phyloP scores from a whole-genome alignment of 1,140 invertebrate genomes.

The Arctopsyche grandis region DNA sequence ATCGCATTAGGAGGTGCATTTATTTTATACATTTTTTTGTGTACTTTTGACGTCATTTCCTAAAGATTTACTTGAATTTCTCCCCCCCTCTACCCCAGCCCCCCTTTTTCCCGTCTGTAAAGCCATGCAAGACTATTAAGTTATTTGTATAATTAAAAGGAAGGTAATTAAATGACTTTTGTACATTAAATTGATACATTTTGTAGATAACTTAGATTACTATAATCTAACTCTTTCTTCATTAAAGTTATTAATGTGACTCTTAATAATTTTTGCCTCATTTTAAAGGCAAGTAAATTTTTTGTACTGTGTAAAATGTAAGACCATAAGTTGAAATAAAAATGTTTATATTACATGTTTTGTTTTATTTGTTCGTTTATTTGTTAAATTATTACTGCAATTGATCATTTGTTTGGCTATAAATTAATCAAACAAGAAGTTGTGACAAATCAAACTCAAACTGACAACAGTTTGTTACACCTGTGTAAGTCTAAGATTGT shows the following conservation, averaged over 20 bases:
- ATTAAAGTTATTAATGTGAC: constrained; percentile 50
- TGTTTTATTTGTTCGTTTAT: no score
- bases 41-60: background rate
- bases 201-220: constrained; percentile 53
- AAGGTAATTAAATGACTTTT: constrained; percentile 41
- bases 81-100: constrained; percentile 23
- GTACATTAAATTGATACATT: constrained; percentile 44
- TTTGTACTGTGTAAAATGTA: constrained; percentile 71
- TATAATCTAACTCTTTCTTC: constrained; percentile 47
- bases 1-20: constrained; percentile 55
- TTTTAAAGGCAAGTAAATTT: constrained; percentile 61
- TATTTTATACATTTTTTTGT: constrained; percentile 49
- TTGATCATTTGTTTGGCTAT: no score
- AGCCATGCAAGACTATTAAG: constrained; percentile 49
- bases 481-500: no score
- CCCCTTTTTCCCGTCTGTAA: constrained; percentile 28
- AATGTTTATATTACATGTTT: constrained; percentile 65
- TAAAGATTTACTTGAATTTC: constrained; percentile 11
- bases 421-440: no score
- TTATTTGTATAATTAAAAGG: constrained; percentile 47
- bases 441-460: no score
- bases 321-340: constrained; percentile 69
- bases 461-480: no score
- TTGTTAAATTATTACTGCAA: no score
- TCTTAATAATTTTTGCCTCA: constrained; percentile 52